Percentiles rank a stretch among this genome's conserved stretches.
Evolutionary conservation across 2,888 invertebrate species (phyloP).

Genomic region (Dryocosmus kuriphilus): DNA sequence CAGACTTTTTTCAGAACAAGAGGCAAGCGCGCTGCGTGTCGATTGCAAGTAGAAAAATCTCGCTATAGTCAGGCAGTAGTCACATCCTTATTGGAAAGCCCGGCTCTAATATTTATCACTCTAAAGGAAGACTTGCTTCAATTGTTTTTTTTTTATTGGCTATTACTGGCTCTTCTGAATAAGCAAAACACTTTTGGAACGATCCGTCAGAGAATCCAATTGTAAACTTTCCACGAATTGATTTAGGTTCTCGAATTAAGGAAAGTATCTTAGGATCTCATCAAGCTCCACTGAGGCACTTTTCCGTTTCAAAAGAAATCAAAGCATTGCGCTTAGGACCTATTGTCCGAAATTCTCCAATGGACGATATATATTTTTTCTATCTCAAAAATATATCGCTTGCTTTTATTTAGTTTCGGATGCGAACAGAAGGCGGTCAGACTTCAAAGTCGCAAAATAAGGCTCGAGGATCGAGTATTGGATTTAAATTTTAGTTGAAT

Average conservation of each 20-base stretch:
- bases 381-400: not conserved
- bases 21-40: not conserved
- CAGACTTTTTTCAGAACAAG: not conserved
- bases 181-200: not conserved
- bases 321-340: not conserved
- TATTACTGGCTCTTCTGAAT: not conserved
- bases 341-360: not conserved
- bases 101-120: not conserved
- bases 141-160: not conserved
- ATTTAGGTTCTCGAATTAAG: not conserved
- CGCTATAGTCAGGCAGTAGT: not conserved
- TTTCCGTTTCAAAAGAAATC: not conserved
- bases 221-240: not conserved
- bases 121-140: not conserved
- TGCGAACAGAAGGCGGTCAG: no score
- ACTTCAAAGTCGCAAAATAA: not conserved
- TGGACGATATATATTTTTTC: not conserved
- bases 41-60: not conserved
- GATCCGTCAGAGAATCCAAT: not conserved
- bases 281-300: not conserved
- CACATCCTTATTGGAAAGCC: not conserved
- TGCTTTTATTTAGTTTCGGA: no score
- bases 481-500: no score
- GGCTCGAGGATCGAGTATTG: not conserved
- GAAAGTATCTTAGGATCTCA: not conserved